Evolutionary conservation across 2,888 invertebrate species (phyloP), one percentile per base, ranked within the genome.

Genomic region (Holacanthella duospinosa): DNA sequence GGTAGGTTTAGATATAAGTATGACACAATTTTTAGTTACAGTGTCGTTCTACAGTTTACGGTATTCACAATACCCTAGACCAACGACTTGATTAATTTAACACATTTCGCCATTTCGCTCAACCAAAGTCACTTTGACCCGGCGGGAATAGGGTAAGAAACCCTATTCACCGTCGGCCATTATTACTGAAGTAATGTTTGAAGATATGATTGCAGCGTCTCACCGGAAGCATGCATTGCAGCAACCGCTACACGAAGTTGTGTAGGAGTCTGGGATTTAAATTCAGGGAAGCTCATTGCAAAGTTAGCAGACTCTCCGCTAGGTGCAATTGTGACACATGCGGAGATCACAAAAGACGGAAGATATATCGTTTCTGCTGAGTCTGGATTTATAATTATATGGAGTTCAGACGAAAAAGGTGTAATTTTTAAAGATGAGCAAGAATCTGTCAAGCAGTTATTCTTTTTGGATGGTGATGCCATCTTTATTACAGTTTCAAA

Each of bases 281-380:
- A 86, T 69, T 86, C 87, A 0, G 95, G 95, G 0, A 86, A 85
- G 72, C 80, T 95, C n/a, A 79, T 89, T 65, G 84, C 89, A 0
- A 92, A 90, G 75, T 79, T 95, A 36, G 92, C 94, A 0, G 93
- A 94, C 73, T 92, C 90, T 69, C 90, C 93, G 0, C 80, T 94
- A 1, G 93, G 93, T 0, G 93, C 95, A 6, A 95, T 95, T 71
- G 92, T 96, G 0, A 94, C 94, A 0, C 90, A 93, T 70, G 94
- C 94, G 0, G 83, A 86, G 57, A 88, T 95, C 58, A 93, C 93
- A 0, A 86, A 87, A 0, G 86, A 86, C 74, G 93, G 91, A 28
- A 86, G 83, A 61, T 84, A 87, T 73, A 89, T 95, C 0, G 83
- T 93, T 19, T 91, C 93, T 0, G 89, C 92, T 0, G 96, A 96